These are phyloP conservation scores for Tarsius wallacei DNA, from an alignment of 2,797 vertebrate genomes.

Conservation along the genomic window DNA sequence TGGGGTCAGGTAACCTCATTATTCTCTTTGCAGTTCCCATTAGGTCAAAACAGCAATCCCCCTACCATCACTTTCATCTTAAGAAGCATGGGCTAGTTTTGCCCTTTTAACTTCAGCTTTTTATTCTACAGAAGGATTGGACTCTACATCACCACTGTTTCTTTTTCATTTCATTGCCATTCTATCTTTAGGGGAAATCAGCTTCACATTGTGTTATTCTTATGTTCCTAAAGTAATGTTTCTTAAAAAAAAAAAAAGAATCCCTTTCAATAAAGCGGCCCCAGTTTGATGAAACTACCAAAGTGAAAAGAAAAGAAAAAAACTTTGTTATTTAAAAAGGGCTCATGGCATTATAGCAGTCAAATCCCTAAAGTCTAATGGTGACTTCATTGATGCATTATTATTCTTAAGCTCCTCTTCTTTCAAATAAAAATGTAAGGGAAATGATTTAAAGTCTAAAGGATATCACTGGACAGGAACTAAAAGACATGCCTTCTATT, in stretches of 20 bases:
- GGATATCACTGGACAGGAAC: slow-evolving; percentile 81
- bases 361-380: slow-evolving; percentile 83
- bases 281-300: slow-evolving; percentile 77
- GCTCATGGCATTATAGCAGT: slow-evolving; percentile 60
- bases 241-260: slow-evolving; percentile 74
- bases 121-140: slow-evolving; percentile 84
- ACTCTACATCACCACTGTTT: slow-evolving; percentile 67
- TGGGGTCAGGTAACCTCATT: slow-evolving; percentile 83
- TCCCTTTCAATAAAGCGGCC: slow-evolving; percentile 86
- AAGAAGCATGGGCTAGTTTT: slow-evolving; percentile 65
- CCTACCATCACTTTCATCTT: slow-evolving; percentile 80
- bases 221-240: slow-evolving; percentile 82
- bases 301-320: slow-evolving; percentile 52
- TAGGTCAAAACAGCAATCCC: slow-evolving; percentile 84
- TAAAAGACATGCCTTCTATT: slow-evolving; percentile 73
- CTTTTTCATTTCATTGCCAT: slow-evolving; percentile 81
- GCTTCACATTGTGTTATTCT: slow-evolving; percentile 87
- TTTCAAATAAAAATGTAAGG: slow-evolving; percentile 83
- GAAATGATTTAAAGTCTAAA: slow-evolving; percentile 84
- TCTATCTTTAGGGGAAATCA: slow-evolving; percentile 87
- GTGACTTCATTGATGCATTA: slow-evolving; percentile 85
- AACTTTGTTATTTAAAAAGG: slow-evolving; percentile 84
- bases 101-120: slow-evolving; percentile 84
- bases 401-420: slow-evolving; percentile 83
- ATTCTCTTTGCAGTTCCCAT: slow-evolving; percentile 82